Evolutionary conservation across 2,113 vertebrate species (phyloP).

Genomic region (Strigops habroptila): DNA sequence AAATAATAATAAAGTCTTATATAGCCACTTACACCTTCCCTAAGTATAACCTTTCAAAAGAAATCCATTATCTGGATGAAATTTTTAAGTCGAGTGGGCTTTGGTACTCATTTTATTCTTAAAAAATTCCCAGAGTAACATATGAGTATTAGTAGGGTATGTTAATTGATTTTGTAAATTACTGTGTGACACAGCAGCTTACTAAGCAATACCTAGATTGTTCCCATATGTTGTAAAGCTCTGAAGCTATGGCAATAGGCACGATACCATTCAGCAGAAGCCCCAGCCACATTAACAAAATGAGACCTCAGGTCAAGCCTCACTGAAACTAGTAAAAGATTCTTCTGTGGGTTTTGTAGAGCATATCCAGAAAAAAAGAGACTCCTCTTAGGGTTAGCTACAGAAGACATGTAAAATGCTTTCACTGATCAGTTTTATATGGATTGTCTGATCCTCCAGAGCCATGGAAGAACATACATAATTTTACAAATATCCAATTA

Average conservation of each 20-base stretch:
- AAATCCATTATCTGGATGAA: neutral
- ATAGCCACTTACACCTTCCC: neutral
- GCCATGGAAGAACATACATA: rapidly evolving
- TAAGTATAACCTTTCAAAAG: neutral
- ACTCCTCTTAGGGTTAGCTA: neutral
- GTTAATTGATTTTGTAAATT: neutral
- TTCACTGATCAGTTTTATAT: rapidly evolving
- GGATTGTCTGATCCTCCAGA: neutral
- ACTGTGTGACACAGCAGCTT: rapidly evolving
- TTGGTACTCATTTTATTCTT: neutral
- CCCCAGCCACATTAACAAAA: neutral
- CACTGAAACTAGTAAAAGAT: neutral
- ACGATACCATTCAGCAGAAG: neutral
- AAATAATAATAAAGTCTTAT: neutral
- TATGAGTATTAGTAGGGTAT: neutral
- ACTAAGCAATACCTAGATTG: neutral
- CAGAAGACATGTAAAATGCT: neutral
- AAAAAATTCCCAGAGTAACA: neutral
- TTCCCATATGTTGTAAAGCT: neutral
- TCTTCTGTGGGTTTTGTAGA: neutral
- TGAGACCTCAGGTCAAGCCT: neutral
- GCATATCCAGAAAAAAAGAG: neutral
- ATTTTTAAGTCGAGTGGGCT: neutral
- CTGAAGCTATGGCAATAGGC: neutral
- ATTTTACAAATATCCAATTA: neutral